These are phyloP conservation scores for Gnathonemus echidnorhynchus DNA, from an alignment of 2,113 vertebrate genomes.

Conservation along the genomic window DNA sequence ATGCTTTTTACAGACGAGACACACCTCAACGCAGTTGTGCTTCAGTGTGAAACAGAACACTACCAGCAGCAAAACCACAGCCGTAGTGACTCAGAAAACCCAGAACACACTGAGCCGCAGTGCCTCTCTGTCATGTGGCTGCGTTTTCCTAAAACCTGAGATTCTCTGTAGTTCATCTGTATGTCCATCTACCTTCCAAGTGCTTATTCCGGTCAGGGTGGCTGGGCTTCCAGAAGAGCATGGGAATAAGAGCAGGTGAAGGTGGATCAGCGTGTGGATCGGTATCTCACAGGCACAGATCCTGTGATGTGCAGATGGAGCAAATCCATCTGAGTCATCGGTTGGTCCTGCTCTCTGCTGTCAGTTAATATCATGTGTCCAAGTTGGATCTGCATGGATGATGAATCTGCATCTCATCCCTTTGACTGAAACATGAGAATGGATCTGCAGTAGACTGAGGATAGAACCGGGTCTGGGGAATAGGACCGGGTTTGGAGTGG, in stretches of 20 bases:
- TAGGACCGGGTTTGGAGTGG: background rate
- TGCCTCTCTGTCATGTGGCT: background rate
- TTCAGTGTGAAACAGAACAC: background rate
- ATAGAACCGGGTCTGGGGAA: background rate
- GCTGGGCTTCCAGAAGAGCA: background rate
- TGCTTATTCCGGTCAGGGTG: background rate
- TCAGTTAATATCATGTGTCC: background rate
- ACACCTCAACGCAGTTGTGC: background rate
- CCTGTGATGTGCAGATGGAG: background rate
- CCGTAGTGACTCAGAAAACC: background rate
- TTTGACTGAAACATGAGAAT: background rate
- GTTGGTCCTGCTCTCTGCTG: background rate
- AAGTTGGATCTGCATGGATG: background rate
- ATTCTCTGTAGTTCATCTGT: background rate
- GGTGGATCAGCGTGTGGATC: background rate
- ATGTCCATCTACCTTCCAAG: background rate
- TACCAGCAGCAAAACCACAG: background rate
- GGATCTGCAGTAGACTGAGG: background rate
- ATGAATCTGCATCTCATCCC: background rate
- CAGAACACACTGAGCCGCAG: background rate
- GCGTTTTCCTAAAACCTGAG: background rate
- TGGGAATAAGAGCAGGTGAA: background rate
- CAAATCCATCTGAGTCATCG: background rate
- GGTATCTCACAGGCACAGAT: background rate
- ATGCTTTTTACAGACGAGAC: background rate